Evolutionary conservation across 2,888 invertebrate species (phyloP).

Genomic region (Chloromyia formosa): DNA sequence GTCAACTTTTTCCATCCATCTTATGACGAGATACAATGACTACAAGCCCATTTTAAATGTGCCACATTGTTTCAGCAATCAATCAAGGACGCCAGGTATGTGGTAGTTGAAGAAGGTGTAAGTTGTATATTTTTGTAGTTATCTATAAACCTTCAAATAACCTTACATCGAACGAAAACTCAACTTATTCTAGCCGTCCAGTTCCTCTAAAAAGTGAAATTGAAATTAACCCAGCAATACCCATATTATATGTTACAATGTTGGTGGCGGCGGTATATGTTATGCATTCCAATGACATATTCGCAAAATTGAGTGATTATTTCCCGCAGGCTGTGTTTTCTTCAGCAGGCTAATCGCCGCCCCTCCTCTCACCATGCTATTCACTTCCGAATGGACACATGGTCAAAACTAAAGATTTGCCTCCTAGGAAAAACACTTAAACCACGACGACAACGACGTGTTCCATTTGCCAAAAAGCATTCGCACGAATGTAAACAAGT

Average conservation of each 20-base stretch:
- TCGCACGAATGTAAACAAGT: slow-evolving; percentile 38
- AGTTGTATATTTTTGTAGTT: too few species aligned
- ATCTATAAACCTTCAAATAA: too few species aligned
- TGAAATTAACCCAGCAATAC: neutral
- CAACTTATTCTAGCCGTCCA: too few species aligned
- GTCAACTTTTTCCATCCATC: too few species aligned
- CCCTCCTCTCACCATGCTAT: neutral
- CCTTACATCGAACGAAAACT: too few species aligned
- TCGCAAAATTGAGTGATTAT: neutral
- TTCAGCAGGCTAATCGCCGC: neutral
- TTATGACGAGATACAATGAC: too few species aligned
- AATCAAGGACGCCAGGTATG: too few species aligned
- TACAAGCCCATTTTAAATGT: too few species aligned
- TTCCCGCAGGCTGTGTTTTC: neutral
- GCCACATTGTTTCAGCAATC: too few species aligned
- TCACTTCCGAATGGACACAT: neutral
- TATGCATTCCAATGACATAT: neutral
- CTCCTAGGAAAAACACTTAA: neutral
- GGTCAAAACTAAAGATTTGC: neutral
- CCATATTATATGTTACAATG: too few species aligned
- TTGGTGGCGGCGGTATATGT: too few species aligned
- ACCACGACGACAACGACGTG: slow-evolving; percentile 3
- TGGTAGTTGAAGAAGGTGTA: too few species aligned
- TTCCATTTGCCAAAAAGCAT: slow-evolving; percentile 28
- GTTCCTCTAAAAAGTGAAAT: slow-evolving; percentile 3